Percentiles rank a stretch among this genome's conserved stretches.
These are phyloP conservation scores for Drusus annulatus DNA, from an alignment of 1,140 invertebrate species.

Conservation along the genomic window DNA sequence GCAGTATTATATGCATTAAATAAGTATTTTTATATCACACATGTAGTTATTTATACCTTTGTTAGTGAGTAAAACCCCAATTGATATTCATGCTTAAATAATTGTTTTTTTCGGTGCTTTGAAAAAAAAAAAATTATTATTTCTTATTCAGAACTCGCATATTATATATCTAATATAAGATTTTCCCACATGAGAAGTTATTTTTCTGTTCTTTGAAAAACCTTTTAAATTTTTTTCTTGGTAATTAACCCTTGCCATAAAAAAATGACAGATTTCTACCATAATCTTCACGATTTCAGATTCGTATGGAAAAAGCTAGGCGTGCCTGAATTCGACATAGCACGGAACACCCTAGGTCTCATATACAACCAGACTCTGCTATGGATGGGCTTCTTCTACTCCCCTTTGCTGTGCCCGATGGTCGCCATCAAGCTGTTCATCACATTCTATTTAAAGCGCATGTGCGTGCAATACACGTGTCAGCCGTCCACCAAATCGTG, in stretches of 20 bases:
- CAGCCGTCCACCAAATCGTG: slow-evolving; percentile 75
- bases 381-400: slow-evolving; percentile 81
- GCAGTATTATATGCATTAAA: too few relatives aligned
- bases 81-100: too few relatives aligned
- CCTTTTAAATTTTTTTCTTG: not conserved
- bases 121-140: too few relatives aligned
- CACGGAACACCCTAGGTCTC: slow-evolving; percentile 79
- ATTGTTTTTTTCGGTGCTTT: too few relatives aligned
- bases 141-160: too few relatives aligned
- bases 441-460: slow-evolving; percentile 79
- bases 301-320: slow-evolving; percentile 60
- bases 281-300: slow-evolving; percentile 46
- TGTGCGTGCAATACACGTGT: slow-evolving; percentile 71
- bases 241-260: too few relatives aligned
- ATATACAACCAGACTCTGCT: slow-evolving; percentile 84
- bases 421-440: slow-evolving; percentile 78
- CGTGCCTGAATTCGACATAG: slow-evolving; percentile 80
- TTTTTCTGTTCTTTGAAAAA: not conserved
- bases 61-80: too few relatives aligned
- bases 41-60: too few relatives aligned
- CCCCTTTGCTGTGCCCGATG: slow-evolving; percentile 75
- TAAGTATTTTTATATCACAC: too few relatives aligned
- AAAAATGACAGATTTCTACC: too few relatives aligned
- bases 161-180: too few relatives aligned
- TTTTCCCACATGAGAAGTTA: too few relatives aligned